Evolutionary conservation across 1,140 invertebrate species (phyloP).

Genomic region (Hypsibius dujardini): DNA sequence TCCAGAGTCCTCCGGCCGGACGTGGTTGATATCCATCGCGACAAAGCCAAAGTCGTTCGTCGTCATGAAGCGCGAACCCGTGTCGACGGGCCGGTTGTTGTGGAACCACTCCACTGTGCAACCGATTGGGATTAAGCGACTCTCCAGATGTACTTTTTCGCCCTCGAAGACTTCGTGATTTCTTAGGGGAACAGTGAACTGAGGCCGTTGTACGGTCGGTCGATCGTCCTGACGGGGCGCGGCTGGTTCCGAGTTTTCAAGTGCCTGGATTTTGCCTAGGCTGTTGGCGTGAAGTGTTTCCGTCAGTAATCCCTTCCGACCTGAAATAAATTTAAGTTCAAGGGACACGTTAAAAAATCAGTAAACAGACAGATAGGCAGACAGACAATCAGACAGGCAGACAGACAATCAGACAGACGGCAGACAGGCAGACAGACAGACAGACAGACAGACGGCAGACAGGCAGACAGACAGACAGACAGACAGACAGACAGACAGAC

Average conservation of each 20-base stretch:
- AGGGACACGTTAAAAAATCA: too few relatives aligned
- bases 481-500: too few relatives aligned
- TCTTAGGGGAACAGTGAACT: conserved; percentile 72
- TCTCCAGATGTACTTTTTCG: conserved; percentile 86
- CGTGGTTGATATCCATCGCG: conserved; percentile 72
- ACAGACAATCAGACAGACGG: too few relatives aligned
- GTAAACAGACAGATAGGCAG: too few relatives aligned
- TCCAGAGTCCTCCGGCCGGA: conserved; percentile 73
- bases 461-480: too few relatives aligned
- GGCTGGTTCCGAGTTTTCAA: not conserved
- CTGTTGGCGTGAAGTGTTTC: conserved; percentile 14
- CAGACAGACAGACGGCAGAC: too few relatives aligned
- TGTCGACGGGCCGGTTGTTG: conserved; percentile 68
- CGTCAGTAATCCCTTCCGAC: not conserved
- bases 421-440: too few relatives aligned
- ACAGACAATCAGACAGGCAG: too few relatives aligned
- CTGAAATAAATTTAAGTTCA: not conserved
- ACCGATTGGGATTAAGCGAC: conserved; percentile 78
- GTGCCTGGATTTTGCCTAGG: not conserved
- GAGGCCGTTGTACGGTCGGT: conserved; percentile 63
- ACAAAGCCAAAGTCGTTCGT: conserved; percentile 87
- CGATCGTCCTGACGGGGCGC: conserved; percentile 25
- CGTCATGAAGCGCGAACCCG: conserved; percentile 69
- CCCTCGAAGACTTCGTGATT: conserved; percentile 82
- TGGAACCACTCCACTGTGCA: conserved; percentile 96